Conservation (phyloP, 2,797 vertebrate genomes). For the Phalanger gymnotis region DNA sequence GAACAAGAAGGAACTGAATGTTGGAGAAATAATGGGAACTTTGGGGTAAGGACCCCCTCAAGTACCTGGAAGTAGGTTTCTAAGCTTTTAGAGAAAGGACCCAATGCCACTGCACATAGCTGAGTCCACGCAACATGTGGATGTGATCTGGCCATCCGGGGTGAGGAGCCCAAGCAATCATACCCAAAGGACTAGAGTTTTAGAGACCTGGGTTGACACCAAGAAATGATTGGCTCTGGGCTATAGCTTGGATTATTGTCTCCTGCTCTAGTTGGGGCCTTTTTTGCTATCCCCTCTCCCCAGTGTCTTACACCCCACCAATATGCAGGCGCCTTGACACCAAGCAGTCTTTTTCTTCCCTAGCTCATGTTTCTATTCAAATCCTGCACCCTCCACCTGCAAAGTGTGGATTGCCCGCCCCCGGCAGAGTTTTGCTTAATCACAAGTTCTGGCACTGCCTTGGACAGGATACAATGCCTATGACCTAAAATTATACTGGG, state of each 20-base stretch:
- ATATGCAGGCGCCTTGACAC: not conserved
- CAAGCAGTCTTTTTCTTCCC: not conserved
- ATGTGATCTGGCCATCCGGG: not conserved
- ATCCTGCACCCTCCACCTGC: not conserved
- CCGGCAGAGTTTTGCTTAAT: not conserved
- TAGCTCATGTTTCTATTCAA: not conserved
- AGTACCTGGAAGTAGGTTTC: not conserved
- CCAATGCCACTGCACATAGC: not conserved
- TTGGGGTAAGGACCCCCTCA: not conserved
- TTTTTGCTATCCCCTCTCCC: too few relatives aligned
- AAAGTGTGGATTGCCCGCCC: not conserved
- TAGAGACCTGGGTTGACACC: not conserved
- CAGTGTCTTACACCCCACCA: too few relatives aligned
- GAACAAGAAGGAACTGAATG: not conserved
- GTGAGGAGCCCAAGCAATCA: not conserved
- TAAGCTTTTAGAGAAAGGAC: not conserved
- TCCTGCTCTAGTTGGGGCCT: not conserved
- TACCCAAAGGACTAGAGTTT: not conserved
- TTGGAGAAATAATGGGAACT: not conserved
- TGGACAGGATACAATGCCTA: not conserved
- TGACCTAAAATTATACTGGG: not conserved
- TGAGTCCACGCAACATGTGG: not conserved
- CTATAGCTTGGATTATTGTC: not conserved
- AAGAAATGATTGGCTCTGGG: not conserved
- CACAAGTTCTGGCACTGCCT: not conserved